Conservation (phyloP, 2,797 vertebrate species). For the Ibycter americanus region DNA sequence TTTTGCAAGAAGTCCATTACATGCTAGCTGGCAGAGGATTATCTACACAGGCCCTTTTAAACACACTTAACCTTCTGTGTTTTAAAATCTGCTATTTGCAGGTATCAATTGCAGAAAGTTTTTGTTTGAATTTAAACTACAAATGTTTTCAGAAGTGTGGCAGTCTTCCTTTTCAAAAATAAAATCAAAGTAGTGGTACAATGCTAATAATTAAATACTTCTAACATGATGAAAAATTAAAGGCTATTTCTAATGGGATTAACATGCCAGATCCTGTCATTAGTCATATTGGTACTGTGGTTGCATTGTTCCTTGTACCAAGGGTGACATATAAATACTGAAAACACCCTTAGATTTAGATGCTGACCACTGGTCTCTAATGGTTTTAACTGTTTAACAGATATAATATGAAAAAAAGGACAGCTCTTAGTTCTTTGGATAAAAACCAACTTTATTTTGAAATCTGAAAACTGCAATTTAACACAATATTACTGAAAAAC, state of each 20-base stretch:
- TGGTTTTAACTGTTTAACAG: not conserved
- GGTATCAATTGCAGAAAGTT: not conserved
- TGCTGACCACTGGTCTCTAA: not conserved
- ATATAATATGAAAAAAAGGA: not conserved
- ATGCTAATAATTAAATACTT: not conserved
- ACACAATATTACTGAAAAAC: not conserved
- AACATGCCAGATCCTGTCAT: not conserved
- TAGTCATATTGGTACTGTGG: not conserved
- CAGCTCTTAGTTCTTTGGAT: not conserved
- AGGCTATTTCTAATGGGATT: not conserved
- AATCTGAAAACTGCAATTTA: not conserved
- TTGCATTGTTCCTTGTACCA: not conserved
- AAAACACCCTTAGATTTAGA: not conserved
- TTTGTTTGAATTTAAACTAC: not conserved
- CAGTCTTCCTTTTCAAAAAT: not conserved
- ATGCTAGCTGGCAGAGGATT: not conserved
- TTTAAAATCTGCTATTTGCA: not conserved
- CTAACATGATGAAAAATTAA: not conserved
- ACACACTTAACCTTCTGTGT: not conserved
- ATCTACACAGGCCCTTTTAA: not conserved
- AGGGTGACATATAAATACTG: not conserved
- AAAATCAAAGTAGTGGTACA: not conserved
- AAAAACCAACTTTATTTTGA: not conserved
- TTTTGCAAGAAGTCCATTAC: not conserved
- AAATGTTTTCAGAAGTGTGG: not conserved